Evolutionary conservation across 2,797 vertebrate genomes (phyloP).

Genomic region (Siniperca obscura): DNA sequence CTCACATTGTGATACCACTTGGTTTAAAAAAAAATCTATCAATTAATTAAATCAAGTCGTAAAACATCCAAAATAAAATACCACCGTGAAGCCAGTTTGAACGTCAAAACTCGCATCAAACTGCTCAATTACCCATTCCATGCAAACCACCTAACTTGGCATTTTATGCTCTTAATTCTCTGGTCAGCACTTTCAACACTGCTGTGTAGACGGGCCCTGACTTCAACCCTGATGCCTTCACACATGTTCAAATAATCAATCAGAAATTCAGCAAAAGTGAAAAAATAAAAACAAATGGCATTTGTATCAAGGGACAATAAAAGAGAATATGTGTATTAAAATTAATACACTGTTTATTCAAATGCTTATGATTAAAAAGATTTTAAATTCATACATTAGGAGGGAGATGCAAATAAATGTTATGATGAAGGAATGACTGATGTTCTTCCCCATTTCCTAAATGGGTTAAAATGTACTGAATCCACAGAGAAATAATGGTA

Average conservation of each 20-base stretch:
- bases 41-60: neutral
- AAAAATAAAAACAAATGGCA: conserved; percentile 2
- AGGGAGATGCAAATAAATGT: conserved; percentile 27
- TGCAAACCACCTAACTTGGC: neutral
- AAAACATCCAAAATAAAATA: neutral
- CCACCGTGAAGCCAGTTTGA: neutral
- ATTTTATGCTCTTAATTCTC: neutral
- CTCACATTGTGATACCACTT: neutral
- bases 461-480: conserved; percentile 34
- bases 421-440: conserved; percentile 39
- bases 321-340: conserved; percentile 53
- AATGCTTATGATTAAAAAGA: conserved; percentile 50
- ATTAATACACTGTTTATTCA: conserved; percentile 68
- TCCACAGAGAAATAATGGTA: conserved; percentile 13
- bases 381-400: conserved; percentile 40
- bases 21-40: neutral
- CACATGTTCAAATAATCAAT: conserved; percentile 19
- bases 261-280: conserved; percentile 17
- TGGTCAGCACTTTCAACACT: neutral
- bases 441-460: conserved; percentile 16
- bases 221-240: conserved; percentile 32
- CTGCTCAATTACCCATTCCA: neutral
- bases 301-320: conserved; percentile 38
- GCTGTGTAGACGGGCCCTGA: conserved; percentile 6
- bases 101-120: neutral